These are phyloP conservation scores for Nezara viridula DNA, from an alignment of 2,888 invertebrate species.

Conservation along the genomic window DNA sequence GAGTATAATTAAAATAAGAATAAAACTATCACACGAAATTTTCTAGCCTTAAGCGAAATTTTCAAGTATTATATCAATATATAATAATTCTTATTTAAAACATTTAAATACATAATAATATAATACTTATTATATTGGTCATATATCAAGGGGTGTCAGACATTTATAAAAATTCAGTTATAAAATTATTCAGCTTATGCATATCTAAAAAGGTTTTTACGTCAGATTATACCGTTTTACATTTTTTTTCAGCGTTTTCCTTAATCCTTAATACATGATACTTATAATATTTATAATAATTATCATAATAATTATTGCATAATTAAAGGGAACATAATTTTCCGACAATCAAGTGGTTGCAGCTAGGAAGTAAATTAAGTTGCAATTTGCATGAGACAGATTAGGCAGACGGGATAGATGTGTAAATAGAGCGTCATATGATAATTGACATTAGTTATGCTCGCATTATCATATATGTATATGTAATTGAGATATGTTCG, in stretches of 20 bases:
- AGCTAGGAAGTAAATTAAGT: constrained; percentile 34
- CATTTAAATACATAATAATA: too few relatives aligned
- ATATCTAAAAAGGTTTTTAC: too few relatives aligned
- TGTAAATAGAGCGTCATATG: constrained; percentile 40
- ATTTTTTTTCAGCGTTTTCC: not conserved
- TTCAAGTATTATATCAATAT: too few relatives aligned
- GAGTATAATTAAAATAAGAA: too few relatives aligned
- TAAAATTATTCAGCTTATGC: too few relatives aligned
- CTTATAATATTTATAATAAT: not conserved
- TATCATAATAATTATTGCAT: not conserved
- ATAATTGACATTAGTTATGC: constrained; percentile 42
- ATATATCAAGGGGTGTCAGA: too few relatives aligned
- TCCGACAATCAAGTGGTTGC: constrained; percentile 22
- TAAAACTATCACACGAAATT: too few relatives aligned
- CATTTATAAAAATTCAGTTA: too few relatives aligned
- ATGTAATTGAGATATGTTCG: constrained; percentile 41
- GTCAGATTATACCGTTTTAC: not conserved
- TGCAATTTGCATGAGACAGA: constrained; percentile 12
- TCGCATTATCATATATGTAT: constrained; percentile 42
- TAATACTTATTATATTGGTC: too few relatives aligned
- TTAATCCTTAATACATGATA: not conserved
- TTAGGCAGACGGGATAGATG: constrained; percentile 18
- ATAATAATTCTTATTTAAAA: too few relatives aligned
- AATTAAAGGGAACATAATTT: constrained; percentile 2
- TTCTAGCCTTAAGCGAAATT: too few relatives aligned